Percentiles rank a stretch among this genome's conserved stretches.
Conservation (phyloP, 2,113 vertebrate genomes). For the Castor canadensis region DNA sequence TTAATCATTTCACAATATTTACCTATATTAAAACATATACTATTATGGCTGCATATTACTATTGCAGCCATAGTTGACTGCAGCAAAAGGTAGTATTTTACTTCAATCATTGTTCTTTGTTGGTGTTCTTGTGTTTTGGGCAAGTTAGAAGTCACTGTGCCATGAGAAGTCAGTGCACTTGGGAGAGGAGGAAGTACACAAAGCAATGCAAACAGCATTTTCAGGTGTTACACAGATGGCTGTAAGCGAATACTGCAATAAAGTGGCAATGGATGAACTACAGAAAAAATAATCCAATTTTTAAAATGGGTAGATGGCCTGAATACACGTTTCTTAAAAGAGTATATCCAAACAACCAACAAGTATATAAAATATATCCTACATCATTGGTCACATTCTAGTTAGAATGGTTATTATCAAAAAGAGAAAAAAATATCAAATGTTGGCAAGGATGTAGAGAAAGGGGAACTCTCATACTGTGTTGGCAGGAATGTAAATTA, state of each 20-base stretch:
- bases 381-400: not conserved
- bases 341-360: not conserved
- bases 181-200: not conserved
- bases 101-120: not conserved
- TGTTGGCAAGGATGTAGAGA: not conserved
- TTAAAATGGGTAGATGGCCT: not conserved
- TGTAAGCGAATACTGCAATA: not conserved
- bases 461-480: not conserved
- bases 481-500: not conserved
- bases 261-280: not conserved
- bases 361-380: not conserved
- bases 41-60: too few relatives aligned
- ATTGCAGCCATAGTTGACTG: not conserved
- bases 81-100: not conserved
- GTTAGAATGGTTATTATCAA: not conserved
- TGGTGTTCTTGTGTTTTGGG: not conserved
- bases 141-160: not conserved
- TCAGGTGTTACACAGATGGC: not conserved
- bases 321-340: not conserved
- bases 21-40: not conserved
- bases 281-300: not conserved
- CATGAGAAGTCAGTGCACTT: not conserved
- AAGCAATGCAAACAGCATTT: not conserved
- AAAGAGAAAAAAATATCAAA: not conserved
- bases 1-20: not conserved